A percentile compares a stretch with the other conserved stretches of the same genome.
Conservation (phyloP, 2,113 vertebrate genomes). For the Zapus hudsonius region DNA sequence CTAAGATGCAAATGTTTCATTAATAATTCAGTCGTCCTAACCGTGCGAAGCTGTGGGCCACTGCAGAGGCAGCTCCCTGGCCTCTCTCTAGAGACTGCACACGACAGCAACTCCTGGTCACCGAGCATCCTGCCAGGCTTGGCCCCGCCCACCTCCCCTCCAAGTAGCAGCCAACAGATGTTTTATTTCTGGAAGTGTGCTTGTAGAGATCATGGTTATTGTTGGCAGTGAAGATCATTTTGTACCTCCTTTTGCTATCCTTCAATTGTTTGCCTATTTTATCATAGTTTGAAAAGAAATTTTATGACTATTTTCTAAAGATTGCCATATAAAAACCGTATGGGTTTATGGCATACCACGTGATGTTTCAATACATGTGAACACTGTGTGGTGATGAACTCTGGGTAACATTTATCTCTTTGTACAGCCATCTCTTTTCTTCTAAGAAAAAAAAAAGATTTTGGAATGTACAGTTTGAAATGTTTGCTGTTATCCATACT, state of each 20-base stretch:
- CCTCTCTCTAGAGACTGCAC: not conserved
- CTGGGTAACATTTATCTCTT: not conserved
- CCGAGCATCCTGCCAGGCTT: not conserved
- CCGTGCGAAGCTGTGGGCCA: not conserved
- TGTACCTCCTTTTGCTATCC: not conserved
- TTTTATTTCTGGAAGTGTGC: not conserved
- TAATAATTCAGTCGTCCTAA: slow-evolving; percentile 73
- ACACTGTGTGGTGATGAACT: not conserved
- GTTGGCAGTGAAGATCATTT: not conserved
- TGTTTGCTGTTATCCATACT: no score
- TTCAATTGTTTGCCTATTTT: not conserved
- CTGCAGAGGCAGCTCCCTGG: not conserved
- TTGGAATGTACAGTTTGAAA: not conserved
- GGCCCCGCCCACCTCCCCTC: not conserved
- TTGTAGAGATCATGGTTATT: not conserved
- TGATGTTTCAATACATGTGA: not conserved
- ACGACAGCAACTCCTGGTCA: not conserved
- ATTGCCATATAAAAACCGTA: not conserved
- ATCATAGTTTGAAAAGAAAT: not conserved
- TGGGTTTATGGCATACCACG: not conserved
- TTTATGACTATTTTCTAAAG: no score
- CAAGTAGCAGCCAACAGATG: not conserved
- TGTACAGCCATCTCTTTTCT: not conserved
- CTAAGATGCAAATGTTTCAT: slow-evolving; percentile 80
- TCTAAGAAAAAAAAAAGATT: not conserved